Percentiles rank a stretch among this genome's conserved stretches.
phyloP scores from a whole-genome alignment of 2,888 invertebrate species.

The Stenurella melanura region DNA sequence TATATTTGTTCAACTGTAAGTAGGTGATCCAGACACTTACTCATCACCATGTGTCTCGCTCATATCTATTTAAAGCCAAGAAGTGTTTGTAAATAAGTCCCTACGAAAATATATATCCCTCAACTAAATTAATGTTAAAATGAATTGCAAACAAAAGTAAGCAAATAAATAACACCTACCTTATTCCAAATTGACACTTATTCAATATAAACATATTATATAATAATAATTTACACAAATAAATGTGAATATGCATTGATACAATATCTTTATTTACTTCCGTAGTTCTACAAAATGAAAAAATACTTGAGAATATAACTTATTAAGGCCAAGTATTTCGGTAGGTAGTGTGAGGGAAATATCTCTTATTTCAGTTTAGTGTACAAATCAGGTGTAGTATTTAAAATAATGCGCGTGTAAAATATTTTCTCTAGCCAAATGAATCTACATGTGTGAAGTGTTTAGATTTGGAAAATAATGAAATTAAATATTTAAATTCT shows the following conservation, averaged over 20 bases:
- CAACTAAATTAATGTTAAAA: not conserved
- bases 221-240: not conserved
- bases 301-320: too few species aligned
- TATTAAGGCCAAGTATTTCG: too few species aligned
- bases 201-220: not conserved
- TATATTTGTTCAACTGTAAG: too few species aligned
- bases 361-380: not conserved
- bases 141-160: not conserved
- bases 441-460: too few species aligned
- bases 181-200: not conserved
- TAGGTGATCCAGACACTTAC: too few species aligned
- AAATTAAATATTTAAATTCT: too few species aligned
- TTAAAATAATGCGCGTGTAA: too few species aligned
- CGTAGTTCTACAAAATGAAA: too few species aligned
- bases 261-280: not conserved
- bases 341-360: not conserved
- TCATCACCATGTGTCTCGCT: too few species aligned
- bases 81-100: not conserved
- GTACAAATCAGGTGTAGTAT: too few species aligned
- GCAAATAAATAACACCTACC: not conserved
- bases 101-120: not conserved
- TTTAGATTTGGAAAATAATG: too few species aligned
- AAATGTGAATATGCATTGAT: not conserved
- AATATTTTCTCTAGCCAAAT: too few species aligned
- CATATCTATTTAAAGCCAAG: not conserved